These are phyloP conservation scores for Rana temporaria DNA, from an alignment of 2,113 vertebrate species.

Conservation along the genomic window DNA sequence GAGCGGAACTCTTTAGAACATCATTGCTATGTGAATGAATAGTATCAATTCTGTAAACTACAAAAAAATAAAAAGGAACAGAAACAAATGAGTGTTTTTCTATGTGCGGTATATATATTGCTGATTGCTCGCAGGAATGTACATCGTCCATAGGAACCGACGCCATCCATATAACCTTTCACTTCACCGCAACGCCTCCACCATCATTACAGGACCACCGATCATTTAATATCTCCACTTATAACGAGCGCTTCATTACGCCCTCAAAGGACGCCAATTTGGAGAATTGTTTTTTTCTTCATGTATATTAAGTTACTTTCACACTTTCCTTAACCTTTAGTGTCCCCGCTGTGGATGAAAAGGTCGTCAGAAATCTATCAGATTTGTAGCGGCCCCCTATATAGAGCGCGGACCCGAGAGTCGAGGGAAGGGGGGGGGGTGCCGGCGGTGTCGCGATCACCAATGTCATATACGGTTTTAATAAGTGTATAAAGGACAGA, in stretches of 20 bases:
- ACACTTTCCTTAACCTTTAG: slow-evolving; percentile 78
- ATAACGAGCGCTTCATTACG: slow-evolving; percentile 58
- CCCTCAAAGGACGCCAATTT: slow-evolving; percentile 63
- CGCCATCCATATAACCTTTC: slow-evolving; percentile 46
- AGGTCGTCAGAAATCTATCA: slow-evolving; percentile 74
- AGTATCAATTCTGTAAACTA: too few species aligned
- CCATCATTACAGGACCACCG: slow-evolving; percentile 8
- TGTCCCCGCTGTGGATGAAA: slow-evolving; percentile 77
- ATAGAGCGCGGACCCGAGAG: slow-evolving; percentile 58
- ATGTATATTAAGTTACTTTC: slow-evolving; percentile 75
- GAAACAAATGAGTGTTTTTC: too few species aligned
- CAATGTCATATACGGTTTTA: slow-evolving; percentile 1
- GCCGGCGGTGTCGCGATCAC: slow-evolving; percentile 60
- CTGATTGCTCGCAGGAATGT: too few species aligned
- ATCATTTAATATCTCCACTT: slow-evolving; percentile 15
- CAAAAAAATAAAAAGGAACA: too few species aligned
- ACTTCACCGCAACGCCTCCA: neutral
- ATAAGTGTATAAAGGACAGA: neutral
- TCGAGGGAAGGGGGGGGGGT: slow-evolving; percentile 43
- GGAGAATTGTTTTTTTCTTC: slow-evolving; percentile 68
- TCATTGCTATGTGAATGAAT: too few species aligned
- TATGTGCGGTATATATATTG: too few species aligned
- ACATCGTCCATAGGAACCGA: neutral
- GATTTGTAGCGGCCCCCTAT: slow-evolving; percentile 69
- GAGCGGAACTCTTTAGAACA: too few species aligned